A percentile compares a stretch with the other conserved stretches of the same genome.
Evolutionary conservation across 1,140 invertebrate genomes (phyloP).

Genomic region (Microvelia longipes): DNA sequence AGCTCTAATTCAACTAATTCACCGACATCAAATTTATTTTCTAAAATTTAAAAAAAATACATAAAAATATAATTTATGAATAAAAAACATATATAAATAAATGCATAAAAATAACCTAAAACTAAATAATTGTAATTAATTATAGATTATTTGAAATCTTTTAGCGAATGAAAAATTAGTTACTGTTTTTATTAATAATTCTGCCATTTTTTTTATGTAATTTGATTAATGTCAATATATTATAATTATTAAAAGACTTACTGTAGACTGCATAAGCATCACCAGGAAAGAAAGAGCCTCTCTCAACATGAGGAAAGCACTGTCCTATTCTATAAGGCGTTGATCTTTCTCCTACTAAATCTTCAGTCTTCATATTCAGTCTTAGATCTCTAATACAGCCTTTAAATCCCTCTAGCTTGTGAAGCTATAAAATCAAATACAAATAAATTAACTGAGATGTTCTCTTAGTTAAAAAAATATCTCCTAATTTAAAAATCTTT

Average conservation of each 20-base stretch:
- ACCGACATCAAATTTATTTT: constrained; percentile 50
- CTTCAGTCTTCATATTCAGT: constrained; percentile 56
- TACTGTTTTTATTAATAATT: too few species aligned
- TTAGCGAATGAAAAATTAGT: too few species aligned
- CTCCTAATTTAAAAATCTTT: too few species aligned
- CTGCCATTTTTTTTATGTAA: too few species aligned
- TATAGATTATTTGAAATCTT: too few species aligned
- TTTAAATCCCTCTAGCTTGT: constrained; percentile 55
- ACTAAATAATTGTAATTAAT: too few species aligned
- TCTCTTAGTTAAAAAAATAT: too few species aligned
- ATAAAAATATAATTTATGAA: neutral
- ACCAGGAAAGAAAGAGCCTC: constrained; percentile 70
- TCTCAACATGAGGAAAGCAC: constrained; percentile 72
- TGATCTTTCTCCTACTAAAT: constrained; percentile 47
- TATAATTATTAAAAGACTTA: too few species aligned
- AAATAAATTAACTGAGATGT: neutral
- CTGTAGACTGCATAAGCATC: constrained; percentile 68
- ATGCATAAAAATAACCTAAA: neutral
- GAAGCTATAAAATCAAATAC: constrained; percentile 30
- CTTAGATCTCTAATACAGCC: constrained; percentile 64
- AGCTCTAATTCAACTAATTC: constrained; percentile 52
- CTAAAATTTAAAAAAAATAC: constrained; percentile 31
- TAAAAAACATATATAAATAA: neutral
- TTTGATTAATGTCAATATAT: too few species aligned
- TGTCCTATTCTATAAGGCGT: constrained; percentile 60